These are phyloP conservation scores for Bradynema listronoti DNA, from an alignment of 1,140 invertebrate genomes.

Conservation along the genomic window DNA sequence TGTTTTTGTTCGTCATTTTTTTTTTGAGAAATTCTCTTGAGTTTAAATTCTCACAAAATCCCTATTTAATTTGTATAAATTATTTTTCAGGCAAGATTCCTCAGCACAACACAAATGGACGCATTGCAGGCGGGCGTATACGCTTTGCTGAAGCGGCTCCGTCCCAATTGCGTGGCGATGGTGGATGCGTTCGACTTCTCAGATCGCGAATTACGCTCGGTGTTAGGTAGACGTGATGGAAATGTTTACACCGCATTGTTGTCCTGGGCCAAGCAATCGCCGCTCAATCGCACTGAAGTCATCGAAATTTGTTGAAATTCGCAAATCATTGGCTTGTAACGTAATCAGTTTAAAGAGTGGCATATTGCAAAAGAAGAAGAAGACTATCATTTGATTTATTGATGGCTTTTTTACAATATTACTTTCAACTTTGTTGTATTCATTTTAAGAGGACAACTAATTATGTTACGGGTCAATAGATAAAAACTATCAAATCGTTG, in stretches of 20 bases:
- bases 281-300: slow-evolving; percentile 70
- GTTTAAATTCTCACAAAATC: not conserved
- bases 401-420: no score
- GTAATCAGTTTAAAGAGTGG: no score
- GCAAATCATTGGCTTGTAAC: no score
- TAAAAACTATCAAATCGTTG: no score
- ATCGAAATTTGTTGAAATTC: no score
- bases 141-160: slow-evolving; percentile 66
- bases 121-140: slow-evolving; percentile 63
- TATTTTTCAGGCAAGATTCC: slow-evolving; percentile 36
- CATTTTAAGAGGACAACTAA: no score
- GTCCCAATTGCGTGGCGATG: slow-evolving; percentile 79
- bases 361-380: no score
- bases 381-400: no score
- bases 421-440: no score
- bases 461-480: no score
- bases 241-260: slow-evolving; percentile 81
- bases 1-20: not conserved
- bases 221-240: slow-evolving; percentile 80
- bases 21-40: not conserved
- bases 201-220: slow-evolving; percentile 74
- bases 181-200: slow-evolving; percentile 83
- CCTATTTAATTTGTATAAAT: not conserved
- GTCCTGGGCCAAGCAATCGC: slow-evolving; percentile 75
- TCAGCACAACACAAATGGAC: slow-evolving; percentile 27